Conservation (phyloP, 1,140 invertebrate genomes). For the Calephelis virginiensis region DNA sequence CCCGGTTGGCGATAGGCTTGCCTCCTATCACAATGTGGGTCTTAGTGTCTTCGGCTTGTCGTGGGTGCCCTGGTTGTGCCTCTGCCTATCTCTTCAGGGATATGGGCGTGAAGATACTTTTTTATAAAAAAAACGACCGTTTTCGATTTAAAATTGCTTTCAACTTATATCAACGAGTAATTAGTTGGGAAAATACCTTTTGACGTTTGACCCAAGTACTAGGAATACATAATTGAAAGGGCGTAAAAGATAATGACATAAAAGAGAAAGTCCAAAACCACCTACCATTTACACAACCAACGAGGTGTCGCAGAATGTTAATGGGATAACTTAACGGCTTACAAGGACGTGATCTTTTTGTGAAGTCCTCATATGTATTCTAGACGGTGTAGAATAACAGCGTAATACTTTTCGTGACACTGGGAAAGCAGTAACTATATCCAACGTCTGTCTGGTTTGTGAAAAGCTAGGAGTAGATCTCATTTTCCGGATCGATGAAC, state of each 20-base stretch:
- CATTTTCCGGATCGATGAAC: too few relatives aligned
- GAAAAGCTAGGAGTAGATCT: too few relatives aligned
- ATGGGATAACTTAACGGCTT: constrained; percentile 40
- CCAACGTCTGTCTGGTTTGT: background rate
- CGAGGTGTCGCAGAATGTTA: constrained; percentile 43
- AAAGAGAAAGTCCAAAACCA: constrained; percentile 42
- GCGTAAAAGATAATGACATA: constrained; percentile 17
- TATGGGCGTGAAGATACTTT: too few relatives aligned
- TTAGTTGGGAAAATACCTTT: too few relatives aligned
- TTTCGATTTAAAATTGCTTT: too few relatives aligned
- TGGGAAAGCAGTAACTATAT: constrained; percentile 1
- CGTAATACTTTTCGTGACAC: constrained; percentile 2
- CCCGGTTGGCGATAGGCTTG: too few relatives aligned
- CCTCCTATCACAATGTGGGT: too few relatives aligned
- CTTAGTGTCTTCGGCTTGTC: too few relatives aligned
- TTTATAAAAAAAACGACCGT: too few relatives aligned
- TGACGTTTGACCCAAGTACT: background rate
- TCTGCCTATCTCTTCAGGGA: too few relatives aligned
- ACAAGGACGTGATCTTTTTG: constrained; percentile 31
- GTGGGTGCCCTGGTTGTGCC: too few relatives aligned
- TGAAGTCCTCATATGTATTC: constrained; percentile 18
- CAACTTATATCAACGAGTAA: too few relatives aligned
- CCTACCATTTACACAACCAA: constrained; percentile 36
- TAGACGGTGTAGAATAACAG: background rate
- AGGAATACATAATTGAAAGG: constrained; percentile 9